Evolutionary conservation across 64 coral and sea anemone genomes (phyloP).

Genomic region (Platygyra sinensis): DNA sequence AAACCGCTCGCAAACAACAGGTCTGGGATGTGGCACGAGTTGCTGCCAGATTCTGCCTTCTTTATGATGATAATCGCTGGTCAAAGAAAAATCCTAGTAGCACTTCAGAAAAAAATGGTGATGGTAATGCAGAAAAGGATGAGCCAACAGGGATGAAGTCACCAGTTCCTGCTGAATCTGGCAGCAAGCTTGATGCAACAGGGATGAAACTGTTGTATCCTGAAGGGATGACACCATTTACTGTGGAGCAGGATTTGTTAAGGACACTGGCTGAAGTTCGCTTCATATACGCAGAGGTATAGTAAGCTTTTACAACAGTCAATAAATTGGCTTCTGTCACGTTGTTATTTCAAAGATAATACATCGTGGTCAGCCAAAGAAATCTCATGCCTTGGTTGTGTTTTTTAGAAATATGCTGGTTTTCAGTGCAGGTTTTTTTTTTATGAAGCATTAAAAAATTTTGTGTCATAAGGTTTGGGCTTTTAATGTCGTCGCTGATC

Average conservation of each 20-base stretch:
- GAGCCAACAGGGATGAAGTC: background rate
- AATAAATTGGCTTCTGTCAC: too few relatives aligned
- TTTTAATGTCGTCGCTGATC: too few relatives aligned
- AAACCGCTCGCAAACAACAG: conserved; percentile 96
- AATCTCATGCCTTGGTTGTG: too few relatives aligned
- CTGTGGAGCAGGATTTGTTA: conserved; percentile 88
- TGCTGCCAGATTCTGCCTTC: conserved; percentile 91
- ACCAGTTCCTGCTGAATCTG: conserved; percentile 39
- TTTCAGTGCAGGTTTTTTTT: too few relatives aligned
- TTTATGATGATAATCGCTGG: conserved; percentile 97
- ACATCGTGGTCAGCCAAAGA: too few relatives aligned
- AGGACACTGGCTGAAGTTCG: conserved; percentile 89
- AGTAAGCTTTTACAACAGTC: too few relatives aligned
- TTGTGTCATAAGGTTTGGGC: too few relatives aligned
- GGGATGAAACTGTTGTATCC: conserved; percentile 71
- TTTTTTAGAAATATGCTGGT: too few relatives aligned
- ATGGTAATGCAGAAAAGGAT: conserved; percentile 22
- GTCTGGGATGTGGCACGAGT: conserved; percentile 99
- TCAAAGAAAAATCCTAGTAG: conserved; percentile 62
- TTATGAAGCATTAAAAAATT: too few relatives aligned
- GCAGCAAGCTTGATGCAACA: conserved; percentile 67
- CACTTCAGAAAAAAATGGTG: conserved; percentile 43
- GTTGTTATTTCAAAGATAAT: too few relatives aligned
- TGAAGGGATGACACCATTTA: conserved; percentile 74
- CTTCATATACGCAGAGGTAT: conserved; percentile 96